A percentile compares a stretch with the other conserved stretches of the same genome.
phyloP scores from a whole-genome alignment of 2,888 invertebrate species.

The Meganola albula region DNA sequence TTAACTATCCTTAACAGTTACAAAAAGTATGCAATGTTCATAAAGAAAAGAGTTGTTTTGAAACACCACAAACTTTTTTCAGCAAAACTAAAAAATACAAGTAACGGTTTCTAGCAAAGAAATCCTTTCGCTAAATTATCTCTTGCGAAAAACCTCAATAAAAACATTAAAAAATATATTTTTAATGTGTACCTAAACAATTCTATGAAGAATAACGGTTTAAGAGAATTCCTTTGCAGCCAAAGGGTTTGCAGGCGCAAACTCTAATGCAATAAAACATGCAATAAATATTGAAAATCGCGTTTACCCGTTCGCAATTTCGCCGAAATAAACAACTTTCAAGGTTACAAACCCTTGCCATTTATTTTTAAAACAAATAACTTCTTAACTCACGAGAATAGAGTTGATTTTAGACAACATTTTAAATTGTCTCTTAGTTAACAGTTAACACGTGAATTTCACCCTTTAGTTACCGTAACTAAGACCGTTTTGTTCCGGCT shows the following conservation, averaged over 20 bases:
- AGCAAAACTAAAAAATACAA: too few species aligned
- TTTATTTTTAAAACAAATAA: conserved; percentile 1
- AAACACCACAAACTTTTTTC: too few species aligned
- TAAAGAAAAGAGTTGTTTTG: too few species aligned
- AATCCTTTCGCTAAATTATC: conserved; percentile 48
- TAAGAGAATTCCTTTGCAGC: conserved; percentile 33
- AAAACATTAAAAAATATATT: conserved; percentile 34
- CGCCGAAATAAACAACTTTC: conserved; percentile 37
- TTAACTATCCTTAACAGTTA: too few species aligned
- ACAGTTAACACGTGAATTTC: conserved; percentile 41
- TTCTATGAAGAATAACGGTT: conserved; percentile 34
- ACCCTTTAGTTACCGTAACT: conserved; percentile 66
- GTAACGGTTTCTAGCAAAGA: too few species aligned
- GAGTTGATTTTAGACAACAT: conserved; percentile 15
- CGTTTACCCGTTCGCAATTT: conserved; percentile 46
- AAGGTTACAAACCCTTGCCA: conserved; percentile 21
- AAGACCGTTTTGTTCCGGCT: conserved; percentile 53
- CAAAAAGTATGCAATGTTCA: too few species aligned
- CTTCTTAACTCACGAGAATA: conserved; percentile 4
- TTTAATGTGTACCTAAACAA: conserved; percentile 14
- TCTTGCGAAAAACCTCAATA: conserved; percentile 43
- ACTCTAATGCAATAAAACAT: conserved; percentile 34
- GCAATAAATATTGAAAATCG: conserved; percentile 51
- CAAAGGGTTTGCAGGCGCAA: conserved; percentile 58
- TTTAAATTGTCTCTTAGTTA: conserved; percentile 6